Evolutionary conservation across 2,888 invertebrate genomes (phyloP).

Genomic region (Lysandra bellargus): DNA sequence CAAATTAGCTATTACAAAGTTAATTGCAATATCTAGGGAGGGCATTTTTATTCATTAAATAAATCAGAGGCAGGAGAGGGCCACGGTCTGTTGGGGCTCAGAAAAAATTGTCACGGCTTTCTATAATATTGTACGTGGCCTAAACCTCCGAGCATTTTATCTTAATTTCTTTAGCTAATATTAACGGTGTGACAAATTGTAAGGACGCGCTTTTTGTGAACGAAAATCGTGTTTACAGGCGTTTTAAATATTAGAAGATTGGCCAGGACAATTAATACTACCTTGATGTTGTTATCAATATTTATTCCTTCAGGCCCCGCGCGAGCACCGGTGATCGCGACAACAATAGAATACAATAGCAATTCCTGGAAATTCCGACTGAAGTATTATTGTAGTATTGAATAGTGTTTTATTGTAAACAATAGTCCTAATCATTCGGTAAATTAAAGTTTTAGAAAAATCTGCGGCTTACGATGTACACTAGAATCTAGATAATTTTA

Average conservation of each 20-base stretch:
- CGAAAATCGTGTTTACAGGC: not conserved
- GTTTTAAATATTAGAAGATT: not conserved
- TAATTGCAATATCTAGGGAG: slow-evolving; percentile 70
- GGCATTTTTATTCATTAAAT: slow-evolving; percentile 80
- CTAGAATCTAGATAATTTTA: too few relatives aligned
- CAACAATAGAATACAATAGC: too few relatives aligned
- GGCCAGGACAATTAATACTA: too few relatives aligned
- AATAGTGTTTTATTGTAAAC: too few relatives aligned
- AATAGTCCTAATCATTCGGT: too few relatives aligned
- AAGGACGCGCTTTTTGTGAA: slow-evolving; percentile 37
- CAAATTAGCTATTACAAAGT: slow-evolving; percentile 45
- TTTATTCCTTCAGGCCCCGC: too few relatives aligned
- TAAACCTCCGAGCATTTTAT: slow-evolving; percentile 69
- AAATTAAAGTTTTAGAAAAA: too few relatives aligned
- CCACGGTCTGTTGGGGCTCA: slow-evolving; percentile 63
- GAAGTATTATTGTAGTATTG: too few relatives aligned
- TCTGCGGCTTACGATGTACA: too few relatives aligned
- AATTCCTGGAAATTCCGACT: too few relatives aligned
- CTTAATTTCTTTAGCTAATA: slow-evolving; percentile 66
- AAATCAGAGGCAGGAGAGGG: slow-evolving; percentile 63
- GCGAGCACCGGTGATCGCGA: too few relatives aligned
- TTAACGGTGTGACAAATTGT: slow-evolving; percentile 42
- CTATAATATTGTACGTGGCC: slow-evolving; percentile 78
- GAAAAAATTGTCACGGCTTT: slow-evolving; percentile 76
- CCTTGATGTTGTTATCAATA: too few relatives aligned